Evolutionary conservation across 53 echinoderm and acorn worm species (phyloP).

Genomic region (Apostichopus leukothele): DNA sequence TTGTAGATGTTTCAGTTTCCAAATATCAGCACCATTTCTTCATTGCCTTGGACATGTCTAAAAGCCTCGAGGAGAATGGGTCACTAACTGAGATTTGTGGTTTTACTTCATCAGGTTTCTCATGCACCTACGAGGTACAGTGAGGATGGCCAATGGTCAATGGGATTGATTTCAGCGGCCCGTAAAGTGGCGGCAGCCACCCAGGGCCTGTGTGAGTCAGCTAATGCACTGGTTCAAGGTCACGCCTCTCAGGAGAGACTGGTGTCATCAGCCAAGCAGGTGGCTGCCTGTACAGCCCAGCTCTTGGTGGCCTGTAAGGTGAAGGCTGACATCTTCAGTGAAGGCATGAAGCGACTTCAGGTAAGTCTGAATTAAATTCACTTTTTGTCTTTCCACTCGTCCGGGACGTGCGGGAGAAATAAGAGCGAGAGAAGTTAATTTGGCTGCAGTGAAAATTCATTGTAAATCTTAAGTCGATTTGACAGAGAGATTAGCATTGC

Average conservation of each 20-base stretch:
- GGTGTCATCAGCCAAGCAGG: conserved; percentile 93
- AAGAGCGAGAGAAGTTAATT: too few species aligned
- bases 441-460: too few species aligned
- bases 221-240: conserved; percentile 91
- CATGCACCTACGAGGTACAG: conserved; percentile 86
- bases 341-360: conserved; percentile 91
- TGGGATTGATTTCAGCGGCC: conserved; percentile 95
- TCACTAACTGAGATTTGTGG: neutral
- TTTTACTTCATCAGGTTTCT: conserved; percentile 52
- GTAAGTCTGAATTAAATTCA: conserved; percentile 41
- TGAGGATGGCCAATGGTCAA: conserved; percentile 98
- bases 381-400: too few species aligned
- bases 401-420: too few species aligned
- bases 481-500: too few species aligned
- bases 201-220: conserved; percentile 91
- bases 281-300: conserved; percentile 93
- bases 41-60: too few species aligned
- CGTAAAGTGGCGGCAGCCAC: conserved; percentile 94
- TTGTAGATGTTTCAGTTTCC: too few species aligned
- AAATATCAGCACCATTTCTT: too few species aligned
- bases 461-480: too few species aligned
- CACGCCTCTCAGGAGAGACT: conserved; percentile 92
- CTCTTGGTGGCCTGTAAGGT: conserved; percentile 97
- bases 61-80: too few species aligned
- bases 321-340: conserved; percentile 95